Evolutionary conservation across 1,140 invertebrate species (phyloP).

Genomic region (Neuroterus valhalla): DNA sequence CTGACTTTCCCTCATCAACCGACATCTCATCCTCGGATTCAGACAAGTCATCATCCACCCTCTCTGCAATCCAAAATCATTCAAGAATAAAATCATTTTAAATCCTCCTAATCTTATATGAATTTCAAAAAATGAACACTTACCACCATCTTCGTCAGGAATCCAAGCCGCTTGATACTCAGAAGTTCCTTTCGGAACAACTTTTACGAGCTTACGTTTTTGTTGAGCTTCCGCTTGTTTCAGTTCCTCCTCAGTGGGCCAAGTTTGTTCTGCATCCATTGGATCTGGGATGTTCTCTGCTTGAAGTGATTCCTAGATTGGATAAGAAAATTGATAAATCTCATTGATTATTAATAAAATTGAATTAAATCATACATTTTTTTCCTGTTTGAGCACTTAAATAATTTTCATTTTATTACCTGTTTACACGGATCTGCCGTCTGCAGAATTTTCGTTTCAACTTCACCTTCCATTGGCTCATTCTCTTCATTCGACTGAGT

Average conservation of each 20-base stretch:
- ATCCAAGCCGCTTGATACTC: constrained; percentile 99
- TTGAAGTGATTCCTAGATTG: constrained; percentile 81
- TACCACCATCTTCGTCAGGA: constrained; percentile 81
- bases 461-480: constrained; percentile 59
- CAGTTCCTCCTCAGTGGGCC: constrained; percentile 95
- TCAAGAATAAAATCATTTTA: constrained; percentile 23
- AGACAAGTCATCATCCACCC: constrained; percentile 60
- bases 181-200: constrained; percentile 94
- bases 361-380: too few relatives aligned
- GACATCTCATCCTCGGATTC: constrained; percentile 76
- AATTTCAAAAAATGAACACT: constrained; percentile 33
- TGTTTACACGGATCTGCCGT: constrained; percentile 82
- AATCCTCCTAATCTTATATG: background rate
- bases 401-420: constrained; percentile 68
- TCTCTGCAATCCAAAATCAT: constrained; percentile 35
- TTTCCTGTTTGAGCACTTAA: too few relatives aligned
- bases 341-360: background rate
- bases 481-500: constrained; percentile 44
- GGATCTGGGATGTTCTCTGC: constrained; percentile 89
- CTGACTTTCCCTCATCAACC: constrained; percentile 79
- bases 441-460: constrained; percentile 76
- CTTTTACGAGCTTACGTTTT: constrained; percentile 83
- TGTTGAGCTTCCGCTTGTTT: constrained; percentile 80
- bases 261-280: constrained; percentile 97
- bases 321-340: background rate